phyloP scores from a whole-genome alignment of 2,797 vertebrate genomes.

The Chromobotia macracanthus region DNA sequence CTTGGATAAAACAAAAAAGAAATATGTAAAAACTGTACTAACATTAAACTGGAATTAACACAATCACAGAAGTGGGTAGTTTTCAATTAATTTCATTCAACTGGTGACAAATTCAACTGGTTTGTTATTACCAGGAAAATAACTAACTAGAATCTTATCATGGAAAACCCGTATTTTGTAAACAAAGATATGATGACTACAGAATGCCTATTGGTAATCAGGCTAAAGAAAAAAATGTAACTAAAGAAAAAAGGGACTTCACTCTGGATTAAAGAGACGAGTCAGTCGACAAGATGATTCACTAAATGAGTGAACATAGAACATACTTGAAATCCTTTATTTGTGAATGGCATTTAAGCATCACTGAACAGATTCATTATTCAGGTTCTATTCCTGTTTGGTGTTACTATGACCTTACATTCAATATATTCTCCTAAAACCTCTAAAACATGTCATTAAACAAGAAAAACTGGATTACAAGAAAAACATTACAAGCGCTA shows the following conservation, averaged over 20 bases:
- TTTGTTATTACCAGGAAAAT: background rate
- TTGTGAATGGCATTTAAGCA: background rate
- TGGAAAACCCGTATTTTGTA: background rate
- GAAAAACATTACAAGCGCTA: no score
- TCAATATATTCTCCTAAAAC: background rate
- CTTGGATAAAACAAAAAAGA: no score
- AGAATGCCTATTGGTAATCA: background rate
- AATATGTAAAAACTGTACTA: no score
- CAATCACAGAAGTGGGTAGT: no score
- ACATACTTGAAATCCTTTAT: background rate
- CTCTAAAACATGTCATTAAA: background rate
- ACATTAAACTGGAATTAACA: no score
- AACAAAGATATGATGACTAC: background rate
- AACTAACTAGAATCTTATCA: background rate
- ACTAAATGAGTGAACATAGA: background rate
- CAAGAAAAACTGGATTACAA: background rate
- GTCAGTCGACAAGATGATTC: slow-evolving; percentile 13
- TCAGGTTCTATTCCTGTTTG: background rate
- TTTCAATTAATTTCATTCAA: no score
- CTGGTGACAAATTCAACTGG: background rate
- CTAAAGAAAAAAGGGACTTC: no score
- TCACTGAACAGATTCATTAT: background rate
- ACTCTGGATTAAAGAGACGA: background rate
- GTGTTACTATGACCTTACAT: background rate
- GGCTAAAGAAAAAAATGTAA: background rate